phyloP scores from a whole-genome alignment of 2,888 invertebrate species.

The Drosophila atroscutellata region DNA sequence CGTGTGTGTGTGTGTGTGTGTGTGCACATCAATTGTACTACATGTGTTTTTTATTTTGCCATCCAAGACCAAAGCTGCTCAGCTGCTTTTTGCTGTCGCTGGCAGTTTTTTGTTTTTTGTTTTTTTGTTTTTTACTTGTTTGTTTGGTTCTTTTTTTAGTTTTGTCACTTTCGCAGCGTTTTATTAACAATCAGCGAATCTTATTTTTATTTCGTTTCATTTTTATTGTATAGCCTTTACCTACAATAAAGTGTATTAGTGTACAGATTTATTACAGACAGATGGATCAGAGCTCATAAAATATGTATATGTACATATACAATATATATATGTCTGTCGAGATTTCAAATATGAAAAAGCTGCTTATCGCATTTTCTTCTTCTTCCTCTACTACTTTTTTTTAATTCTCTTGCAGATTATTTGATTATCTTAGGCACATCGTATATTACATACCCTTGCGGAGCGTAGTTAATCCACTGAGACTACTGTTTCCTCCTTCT shows the following conservation, averaged over 20 bases:
- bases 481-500: neutral
- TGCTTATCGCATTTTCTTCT: neutral
- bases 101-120: constrained; percentile 30
- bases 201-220: constrained; percentile 22
- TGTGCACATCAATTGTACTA: constrained; percentile 51
- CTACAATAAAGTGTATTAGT: neutral
- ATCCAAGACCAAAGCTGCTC: constrained; percentile 43
- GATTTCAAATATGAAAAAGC: neutral
- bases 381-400: too few relatives aligned
- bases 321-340: neutral
- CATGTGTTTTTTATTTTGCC: constrained; percentile 43
- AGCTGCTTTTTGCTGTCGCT: constrained; percentile 52
- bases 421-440: neutral
- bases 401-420: neutral
- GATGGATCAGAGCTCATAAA: neutral
- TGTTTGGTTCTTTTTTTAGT: neutral
- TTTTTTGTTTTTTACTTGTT: neutral
- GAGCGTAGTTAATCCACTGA: too few relatives aligned
- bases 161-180: constrained; percentile 40
- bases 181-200: constrained; percentile 54
- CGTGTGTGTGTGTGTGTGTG: neutral
- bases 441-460: neutral
- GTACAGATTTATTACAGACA: neutral
- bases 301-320: neutral
- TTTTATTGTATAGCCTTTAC: constrained; percentile 8